Evolutionary conservation across 1,140 invertebrate species (phyloP).

Genomic region (Ectropis grisescens): DNA sequence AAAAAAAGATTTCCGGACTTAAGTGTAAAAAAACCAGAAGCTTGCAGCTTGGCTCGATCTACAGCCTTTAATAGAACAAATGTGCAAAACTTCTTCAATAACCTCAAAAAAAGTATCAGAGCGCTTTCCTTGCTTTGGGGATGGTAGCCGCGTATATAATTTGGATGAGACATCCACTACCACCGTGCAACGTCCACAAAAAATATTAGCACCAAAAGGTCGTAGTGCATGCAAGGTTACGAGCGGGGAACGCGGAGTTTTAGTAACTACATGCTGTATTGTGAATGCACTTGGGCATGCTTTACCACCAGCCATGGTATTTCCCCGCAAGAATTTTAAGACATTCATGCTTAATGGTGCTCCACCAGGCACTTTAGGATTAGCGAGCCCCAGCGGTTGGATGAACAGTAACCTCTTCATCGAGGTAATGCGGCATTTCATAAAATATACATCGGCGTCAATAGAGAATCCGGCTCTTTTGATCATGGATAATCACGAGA

Average conservation of each 20-base stretch:
- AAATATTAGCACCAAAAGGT: conserved; percentile 37
- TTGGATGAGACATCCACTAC: conserved; percentile 56
- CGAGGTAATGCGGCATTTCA: conserved; percentile 5
- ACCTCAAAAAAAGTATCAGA: no score
- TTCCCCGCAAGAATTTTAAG: conserved; percentile 10
- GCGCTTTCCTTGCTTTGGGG: conserved; percentile 5
- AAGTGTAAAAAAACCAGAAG: no score
- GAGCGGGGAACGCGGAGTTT: conserved; percentile 46
- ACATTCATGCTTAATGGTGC: not conserved
- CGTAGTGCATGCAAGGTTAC: conserved; percentile 41
- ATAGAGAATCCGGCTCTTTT: conserved; percentile 19
- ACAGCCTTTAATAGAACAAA: no score
- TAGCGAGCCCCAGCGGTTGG: conserved; percentile 2
- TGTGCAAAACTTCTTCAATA: no score
- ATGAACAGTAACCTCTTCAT: conserved; percentile 13
- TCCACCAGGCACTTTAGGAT: conserved; percentile 1
- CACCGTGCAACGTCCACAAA: conserved; percentile 50
- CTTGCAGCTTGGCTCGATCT: no score
- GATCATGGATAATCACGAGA: conserved; percentile 36
- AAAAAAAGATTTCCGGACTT: no score
- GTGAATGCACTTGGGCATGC: conserved; percentile 25
- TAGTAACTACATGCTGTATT: conserved; percentile 48
- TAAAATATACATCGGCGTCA: not conserved
- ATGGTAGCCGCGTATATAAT: conserved; percentile 39
- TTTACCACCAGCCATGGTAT: conserved; percentile 29